These are phyloP conservation scores for Microtus montanus DNA, from an alignment of 2,113 vertebrate genomes.

Conservation along the genomic window DNA sequence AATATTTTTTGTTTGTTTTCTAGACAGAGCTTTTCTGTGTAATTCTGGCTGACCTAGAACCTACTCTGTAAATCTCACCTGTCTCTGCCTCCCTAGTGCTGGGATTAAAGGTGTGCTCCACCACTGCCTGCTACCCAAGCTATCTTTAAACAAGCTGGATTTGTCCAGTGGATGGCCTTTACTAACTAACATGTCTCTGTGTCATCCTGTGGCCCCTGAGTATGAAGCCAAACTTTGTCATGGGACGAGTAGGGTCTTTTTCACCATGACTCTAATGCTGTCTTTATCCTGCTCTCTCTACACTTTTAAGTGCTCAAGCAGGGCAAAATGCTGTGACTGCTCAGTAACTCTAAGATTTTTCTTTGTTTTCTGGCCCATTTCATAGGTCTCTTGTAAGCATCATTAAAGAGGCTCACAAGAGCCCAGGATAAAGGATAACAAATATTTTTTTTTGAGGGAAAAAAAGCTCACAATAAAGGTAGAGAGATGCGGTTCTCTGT, in stretches of 20 bases:
- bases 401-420: too few relatives aligned
- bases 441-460: too few relatives aligned
- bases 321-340: neutral
- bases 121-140: neutral
- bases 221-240: neutral
- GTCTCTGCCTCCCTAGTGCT: neutral
- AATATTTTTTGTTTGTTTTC: too few relatives aligned
- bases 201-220: neutral
- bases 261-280: neutral
- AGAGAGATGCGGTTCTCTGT: too few relatives aligned
- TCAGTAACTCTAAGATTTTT: neutral
- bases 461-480: too few relatives aligned
- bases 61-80: neutral
- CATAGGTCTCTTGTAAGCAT: neutral
- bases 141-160: neutral
- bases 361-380: neutral
- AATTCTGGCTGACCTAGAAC: too few relatives aligned
- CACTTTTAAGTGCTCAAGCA: neutral
- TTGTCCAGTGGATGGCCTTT: neutral
- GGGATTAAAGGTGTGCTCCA: neutral
- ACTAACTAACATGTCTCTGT: neutral
- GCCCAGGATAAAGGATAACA: too few relatives aligned
- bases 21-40: too few relatives aligned
- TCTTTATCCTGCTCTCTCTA: neutral
- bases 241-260: accelerated